Evolutionary conservation across 2,888 invertebrate genomes (phyloP), one percentile per base, ranked within the genome.

Genomic region (Calliphora vomitoria): DNA sequence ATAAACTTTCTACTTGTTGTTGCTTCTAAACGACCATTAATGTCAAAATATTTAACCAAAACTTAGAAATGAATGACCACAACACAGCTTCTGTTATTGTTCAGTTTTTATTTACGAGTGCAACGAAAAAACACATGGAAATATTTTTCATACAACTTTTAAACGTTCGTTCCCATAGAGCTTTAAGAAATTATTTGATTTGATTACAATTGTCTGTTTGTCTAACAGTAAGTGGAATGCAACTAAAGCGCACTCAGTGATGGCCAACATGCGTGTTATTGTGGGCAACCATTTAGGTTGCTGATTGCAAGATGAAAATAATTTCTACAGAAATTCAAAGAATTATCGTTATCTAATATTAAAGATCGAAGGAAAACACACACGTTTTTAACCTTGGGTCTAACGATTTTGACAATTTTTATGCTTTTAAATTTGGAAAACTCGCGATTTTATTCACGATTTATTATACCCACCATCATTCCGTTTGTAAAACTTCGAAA

Each of bases 21-120:
- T 71, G 20, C 35, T 13, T 78, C 64, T 86, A 68, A 82, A 82
- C 47, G 31, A 18, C 13, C 55, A 78, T 86, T 72, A 68, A 66
- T 35, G 78, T 82, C 78, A 78, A 53, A 82, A 82, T 85, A 82
- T 85, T 85, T 82, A 58, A 78, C 8, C 60, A 18, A 66, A 41
- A 53, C 8, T 13, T 47, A 60, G 35, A 76, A 85, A 71, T 76
- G n/a, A 81, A 47, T 31, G 55, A 35, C 35, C 55, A 58, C 35
- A 35, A 6, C 35, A 35, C 50, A 76, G 85, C 81, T 85, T 78
- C 85, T 78, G 81, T 72, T 75, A 44, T 85, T 84, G 41, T 62
- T 69, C 5, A 4, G 35, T 18, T 50, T 79, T 79, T 47, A 62
- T 80, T 80, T 20, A 71, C 38, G 47, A 58, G 47, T 76, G n/a